Conservation (phyloP, 2,888 invertebrate genomes). For the Leptinotarsa peninsularis region DNA sequence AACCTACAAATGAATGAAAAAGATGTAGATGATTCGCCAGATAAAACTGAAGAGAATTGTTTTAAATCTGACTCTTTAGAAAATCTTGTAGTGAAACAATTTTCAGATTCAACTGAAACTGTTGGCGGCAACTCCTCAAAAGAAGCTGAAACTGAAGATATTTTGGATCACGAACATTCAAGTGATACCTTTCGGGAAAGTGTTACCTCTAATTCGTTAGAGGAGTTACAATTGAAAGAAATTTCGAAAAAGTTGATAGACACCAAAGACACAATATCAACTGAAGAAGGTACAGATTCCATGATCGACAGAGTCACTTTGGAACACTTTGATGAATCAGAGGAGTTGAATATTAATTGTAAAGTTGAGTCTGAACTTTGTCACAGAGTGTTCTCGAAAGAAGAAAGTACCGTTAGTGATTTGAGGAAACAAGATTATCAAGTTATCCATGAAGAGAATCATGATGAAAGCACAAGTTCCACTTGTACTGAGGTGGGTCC, state of each 20-base stretch:
- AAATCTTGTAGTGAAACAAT: background rate
- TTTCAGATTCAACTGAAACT: background rate
- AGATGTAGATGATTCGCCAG: background rate
- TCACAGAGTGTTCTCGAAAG: background rate
- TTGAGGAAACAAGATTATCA: background rate
- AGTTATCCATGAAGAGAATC: background rate
- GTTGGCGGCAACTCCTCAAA: background rate
- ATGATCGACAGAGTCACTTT: background rate
- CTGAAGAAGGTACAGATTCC: background rate
- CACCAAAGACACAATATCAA: background rate
- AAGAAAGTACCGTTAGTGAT: background rate
- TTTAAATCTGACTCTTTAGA: background rate
- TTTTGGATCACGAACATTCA: background rate
- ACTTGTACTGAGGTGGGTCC: background rate
- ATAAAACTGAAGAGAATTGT: background rate
- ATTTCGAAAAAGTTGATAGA: background rate
- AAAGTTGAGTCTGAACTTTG: background rate
- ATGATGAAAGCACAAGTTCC: background rate
- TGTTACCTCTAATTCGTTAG: background rate
- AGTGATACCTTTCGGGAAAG: background rate
- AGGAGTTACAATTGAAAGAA: constrained; percentile 1
- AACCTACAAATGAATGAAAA: background rate
- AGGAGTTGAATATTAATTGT: background rate
- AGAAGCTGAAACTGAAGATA: constrained; percentile 4
- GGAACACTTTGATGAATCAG: background rate